Evolutionary conservation across 2,888 invertebrate genomes (phyloP).

Genomic region (Noctua janthe): DNA sequence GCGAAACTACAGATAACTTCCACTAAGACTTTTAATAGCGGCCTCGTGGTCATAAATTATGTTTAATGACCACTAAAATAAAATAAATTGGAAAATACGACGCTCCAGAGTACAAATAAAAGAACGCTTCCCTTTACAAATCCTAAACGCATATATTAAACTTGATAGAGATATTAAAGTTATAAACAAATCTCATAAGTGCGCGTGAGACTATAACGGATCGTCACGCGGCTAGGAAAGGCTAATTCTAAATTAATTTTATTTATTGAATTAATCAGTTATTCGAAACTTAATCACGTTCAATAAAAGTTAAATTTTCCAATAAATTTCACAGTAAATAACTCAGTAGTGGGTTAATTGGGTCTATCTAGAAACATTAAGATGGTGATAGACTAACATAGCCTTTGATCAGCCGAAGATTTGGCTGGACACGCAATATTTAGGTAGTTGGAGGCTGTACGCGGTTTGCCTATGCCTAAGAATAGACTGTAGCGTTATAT

Average conservation of each 20-base stretch:
- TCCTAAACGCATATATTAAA: slow-evolving; percentile 63
- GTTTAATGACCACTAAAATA: slow-evolving; percentile 80
- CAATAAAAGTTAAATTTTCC: slow-evolving; percentile 52
- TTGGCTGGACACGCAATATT: slow-evolving; percentile 60
- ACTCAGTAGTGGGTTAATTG: slow-evolving; percentile 65
- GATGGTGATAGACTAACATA: slow-evolving; percentile 75
- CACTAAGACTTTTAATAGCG: slow-evolving; percentile 75
- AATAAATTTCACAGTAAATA: slow-evolving; percentile 64
- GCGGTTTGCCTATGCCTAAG: slow-evolving; percentile 36
- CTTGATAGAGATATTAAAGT: slow-evolving; percentile 68
- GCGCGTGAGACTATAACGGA: slow-evolving; percentile 41
- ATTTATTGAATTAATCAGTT: slow-evolving; percentile 57
- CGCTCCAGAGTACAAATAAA: slow-evolving; percentile 69
- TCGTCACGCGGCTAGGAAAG: slow-evolving; percentile 29
- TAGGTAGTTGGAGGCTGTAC: slow-evolving; percentile 35
- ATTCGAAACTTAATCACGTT: slow-evolving; percentile 52
- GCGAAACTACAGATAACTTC: slow-evolving; percentile 71
- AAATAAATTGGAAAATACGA: slow-evolving; percentile 78
- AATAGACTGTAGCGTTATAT: slow-evolving; percentile 47
- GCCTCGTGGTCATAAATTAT: slow-evolving; percentile 76
- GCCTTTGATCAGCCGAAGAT: slow-evolving; percentile 74
- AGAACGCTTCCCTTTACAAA: slow-evolving; percentile 63
- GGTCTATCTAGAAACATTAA: slow-evolving; percentile 73
- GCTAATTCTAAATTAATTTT: slow-evolving; percentile 57
- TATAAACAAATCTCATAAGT: slow-evolving; percentile 61